These are phyloP conservation scores for Arvicanthis niloticus DNA, from an alignment of 2,113 vertebrate species.

Conservation along the genomic window DNA sequence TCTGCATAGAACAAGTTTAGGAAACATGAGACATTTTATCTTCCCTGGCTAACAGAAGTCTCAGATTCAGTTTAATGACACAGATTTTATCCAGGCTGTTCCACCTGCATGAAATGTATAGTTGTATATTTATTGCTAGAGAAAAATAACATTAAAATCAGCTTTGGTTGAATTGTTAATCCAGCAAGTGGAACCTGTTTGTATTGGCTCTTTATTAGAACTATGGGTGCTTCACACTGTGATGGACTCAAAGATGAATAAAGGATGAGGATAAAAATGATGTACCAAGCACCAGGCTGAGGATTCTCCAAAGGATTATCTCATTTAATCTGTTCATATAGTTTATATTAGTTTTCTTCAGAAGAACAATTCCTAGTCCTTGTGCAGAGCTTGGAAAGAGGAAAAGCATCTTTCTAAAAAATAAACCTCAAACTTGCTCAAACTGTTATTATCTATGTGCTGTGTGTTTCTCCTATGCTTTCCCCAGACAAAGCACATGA, in stretches of 20 bases:
- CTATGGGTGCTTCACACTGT: not conserved
- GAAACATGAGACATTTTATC: not conserved
- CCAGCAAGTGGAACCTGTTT: constrained; percentile 55
- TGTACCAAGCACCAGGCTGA: constrained; percentile 28
- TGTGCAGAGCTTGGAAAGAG: not conserved
- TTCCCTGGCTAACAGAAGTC: constrained; percentile 17
- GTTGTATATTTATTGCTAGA: constrained; percentile 47
- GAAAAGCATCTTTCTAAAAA: not conserved
- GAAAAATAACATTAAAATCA: constrained; percentile 59
- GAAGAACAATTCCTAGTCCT: constrained; percentile 24
- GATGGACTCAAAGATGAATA: constrained; percentile 33
- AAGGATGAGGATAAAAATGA: constrained; percentile 52
- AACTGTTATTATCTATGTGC: not conserved
- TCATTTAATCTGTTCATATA: constrained; percentile 57
- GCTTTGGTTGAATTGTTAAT: constrained; percentile 69
- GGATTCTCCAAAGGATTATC: constrained; percentile 43
- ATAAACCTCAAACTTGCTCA: constrained; percentile 9
- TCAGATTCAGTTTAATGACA: constrained; percentile 60
- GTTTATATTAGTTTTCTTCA: constrained; percentile 3
- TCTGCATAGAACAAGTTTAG: not conserved
- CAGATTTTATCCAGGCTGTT: constrained; percentile 47
- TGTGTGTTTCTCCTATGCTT: not conserved
- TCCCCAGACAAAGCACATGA: not conserved
- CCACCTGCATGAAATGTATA: not conserved
- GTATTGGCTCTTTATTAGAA: constrained; percentile 56